Percentiles rank a stretch among this genome's conserved stretches.
phyloP scores from a whole-genome alignment of 2,888 invertebrate species.

The Cremastinae sp. region DNA sequence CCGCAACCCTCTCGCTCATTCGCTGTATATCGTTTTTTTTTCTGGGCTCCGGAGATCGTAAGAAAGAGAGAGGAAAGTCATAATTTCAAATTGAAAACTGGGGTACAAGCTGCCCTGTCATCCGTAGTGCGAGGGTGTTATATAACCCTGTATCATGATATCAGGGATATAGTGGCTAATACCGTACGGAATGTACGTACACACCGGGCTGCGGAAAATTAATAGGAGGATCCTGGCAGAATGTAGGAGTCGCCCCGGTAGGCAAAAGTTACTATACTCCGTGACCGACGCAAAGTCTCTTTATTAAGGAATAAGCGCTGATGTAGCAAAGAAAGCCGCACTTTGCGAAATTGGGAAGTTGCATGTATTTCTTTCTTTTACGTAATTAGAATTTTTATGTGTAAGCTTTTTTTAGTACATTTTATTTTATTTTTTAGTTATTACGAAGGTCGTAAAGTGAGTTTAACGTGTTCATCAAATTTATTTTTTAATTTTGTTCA shows the following conservation, averaged over 20 bases:
- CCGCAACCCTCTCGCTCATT: not conserved
- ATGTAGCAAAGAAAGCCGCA: conserved; percentile 42
- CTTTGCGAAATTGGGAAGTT: conserved; percentile 44
- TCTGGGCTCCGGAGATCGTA: conserved; percentile 41
- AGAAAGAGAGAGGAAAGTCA: conserved; percentile 55
- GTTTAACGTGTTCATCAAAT: too few species aligned
- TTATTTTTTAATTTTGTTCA: too few species aligned
- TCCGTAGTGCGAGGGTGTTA: conserved; percentile 47
- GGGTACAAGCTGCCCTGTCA: conserved; percentile 60
- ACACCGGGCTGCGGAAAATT: conserved; percentile 55
- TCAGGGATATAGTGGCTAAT: conserved; percentile 9
- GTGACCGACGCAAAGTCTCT: conserved; percentile 57
- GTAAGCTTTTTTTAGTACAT: too few species aligned
- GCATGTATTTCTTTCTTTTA: too few species aligned
- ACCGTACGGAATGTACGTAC: not conserved
- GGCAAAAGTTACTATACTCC: conserved; percentile 55
- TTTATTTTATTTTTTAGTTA: too few species aligned
- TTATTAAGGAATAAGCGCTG: conserved; percentile 60
- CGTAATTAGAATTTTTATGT: too few species aligned
- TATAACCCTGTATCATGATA: conserved; percentile 27
- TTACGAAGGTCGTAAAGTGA: too few species aligned
- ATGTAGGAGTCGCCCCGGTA: conserved; percentile 53
- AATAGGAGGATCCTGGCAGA: conserved; percentile 58
- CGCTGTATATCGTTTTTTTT: conserved; percentile 37
- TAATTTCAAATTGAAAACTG: conserved; percentile 61